Conservation (phyloP, 2,888 invertebrate species). For the Bombyx huttoni region DNA sequence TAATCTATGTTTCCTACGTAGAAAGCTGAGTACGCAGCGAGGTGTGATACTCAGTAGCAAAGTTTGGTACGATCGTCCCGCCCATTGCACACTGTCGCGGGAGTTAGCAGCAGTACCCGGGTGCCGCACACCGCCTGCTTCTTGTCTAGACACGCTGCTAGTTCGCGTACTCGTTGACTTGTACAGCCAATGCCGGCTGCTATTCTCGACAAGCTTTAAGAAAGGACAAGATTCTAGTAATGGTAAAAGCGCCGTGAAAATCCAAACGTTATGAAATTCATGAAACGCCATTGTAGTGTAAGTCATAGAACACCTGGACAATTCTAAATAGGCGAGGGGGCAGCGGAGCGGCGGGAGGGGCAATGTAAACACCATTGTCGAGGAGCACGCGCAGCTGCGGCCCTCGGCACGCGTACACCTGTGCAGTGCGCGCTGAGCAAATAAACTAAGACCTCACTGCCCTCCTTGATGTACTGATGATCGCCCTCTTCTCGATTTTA, state of each 20-base stretch:
- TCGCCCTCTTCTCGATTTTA: not conserved
- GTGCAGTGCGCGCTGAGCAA: not conserved
- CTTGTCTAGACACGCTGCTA: too few relatives aligned
- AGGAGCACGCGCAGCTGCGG: constrained; percentile 1
- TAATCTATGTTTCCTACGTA: too few relatives aligned
- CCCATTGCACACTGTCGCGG: too few relatives aligned
- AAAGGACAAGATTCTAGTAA: too few relatives aligned
- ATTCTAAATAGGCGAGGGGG: constrained; percentile 12
- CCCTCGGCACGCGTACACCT: not conserved
- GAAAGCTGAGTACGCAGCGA: too few relatives aligned
- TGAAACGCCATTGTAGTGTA: constrained; percentile 15
- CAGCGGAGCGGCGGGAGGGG: constrained; percentile 5
- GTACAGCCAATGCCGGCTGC: too few relatives aligned
- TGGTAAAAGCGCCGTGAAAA: not conserved
- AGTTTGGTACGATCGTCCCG: too few relatives aligned
- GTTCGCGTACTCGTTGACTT: too few relatives aligned
- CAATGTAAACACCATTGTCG: constrained; percentile 25
- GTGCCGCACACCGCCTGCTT: too few relatives aligned
- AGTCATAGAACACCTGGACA: constrained; percentile 1
- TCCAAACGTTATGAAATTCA: constrained; percentile 23
- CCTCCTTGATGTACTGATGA: not conserved
- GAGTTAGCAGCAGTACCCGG: too few relatives aligned
- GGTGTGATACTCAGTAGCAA: too few relatives aligned
- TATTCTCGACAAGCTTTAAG: too few relatives aligned
- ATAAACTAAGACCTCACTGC: not conserved